Conservation (phyloP, 2,797 vertebrate species). For the Crocidura indochinensis region DNA sequence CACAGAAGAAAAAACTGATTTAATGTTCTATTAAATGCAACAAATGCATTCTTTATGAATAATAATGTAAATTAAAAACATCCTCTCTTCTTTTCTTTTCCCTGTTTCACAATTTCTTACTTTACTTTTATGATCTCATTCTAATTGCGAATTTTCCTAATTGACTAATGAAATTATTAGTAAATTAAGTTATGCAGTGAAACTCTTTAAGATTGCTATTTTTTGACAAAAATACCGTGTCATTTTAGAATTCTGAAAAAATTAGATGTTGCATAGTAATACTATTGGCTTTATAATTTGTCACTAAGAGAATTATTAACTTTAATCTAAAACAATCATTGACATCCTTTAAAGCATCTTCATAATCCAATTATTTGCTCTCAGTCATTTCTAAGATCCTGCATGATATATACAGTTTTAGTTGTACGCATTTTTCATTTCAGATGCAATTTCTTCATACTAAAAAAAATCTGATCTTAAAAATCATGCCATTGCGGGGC, state of each 20-base stretch:
- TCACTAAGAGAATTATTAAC: slow-evolving; percentile 55
- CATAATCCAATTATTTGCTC: slow-evolving; percentile 50
- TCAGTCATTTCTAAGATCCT: slow-evolving; percentile 47
- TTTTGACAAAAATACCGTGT: slow-evolving; percentile 58
- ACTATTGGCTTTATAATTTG: slow-evolving; percentile 42
- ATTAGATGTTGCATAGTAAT: slow-evolving; percentile 57
- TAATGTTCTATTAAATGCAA: background rate
- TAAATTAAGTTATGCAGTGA: slow-evolving; percentile 66
- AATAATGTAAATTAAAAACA: slow-evolving; percentile 77
- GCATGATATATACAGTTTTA: background rate
- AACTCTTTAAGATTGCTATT: slow-evolving; percentile 79
- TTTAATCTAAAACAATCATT: slow-evolving; percentile 1
- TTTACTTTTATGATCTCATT: slow-evolving; percentile 79
- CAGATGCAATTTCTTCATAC: slow-evolving; percentile 48
- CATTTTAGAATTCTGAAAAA: slow-evolving; percentile 36
- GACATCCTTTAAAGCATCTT: slow-evolving; percentile 45
- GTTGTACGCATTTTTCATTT: background rate
- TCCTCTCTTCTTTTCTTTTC: slow-evolving; percentile 35
- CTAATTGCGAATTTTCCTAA: slow-evolving; percentile 81
- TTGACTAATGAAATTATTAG: slow-evolving; percentile 85
- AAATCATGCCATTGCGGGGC: slow-evolving; percentile 26
- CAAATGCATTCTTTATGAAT: slow-evolving; percentile 76
- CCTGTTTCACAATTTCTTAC: slow-evolving; percentile 9
- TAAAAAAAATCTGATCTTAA: slow-evolving; percentile 3
- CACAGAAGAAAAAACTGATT: background rate